Percentiles rank a stretch among this genome's conserved stretches.
Evolutionary conservation across 2,888 invertebrate genomes (phyloP).

Genomic region (Palloptera scutellata): DNA sequence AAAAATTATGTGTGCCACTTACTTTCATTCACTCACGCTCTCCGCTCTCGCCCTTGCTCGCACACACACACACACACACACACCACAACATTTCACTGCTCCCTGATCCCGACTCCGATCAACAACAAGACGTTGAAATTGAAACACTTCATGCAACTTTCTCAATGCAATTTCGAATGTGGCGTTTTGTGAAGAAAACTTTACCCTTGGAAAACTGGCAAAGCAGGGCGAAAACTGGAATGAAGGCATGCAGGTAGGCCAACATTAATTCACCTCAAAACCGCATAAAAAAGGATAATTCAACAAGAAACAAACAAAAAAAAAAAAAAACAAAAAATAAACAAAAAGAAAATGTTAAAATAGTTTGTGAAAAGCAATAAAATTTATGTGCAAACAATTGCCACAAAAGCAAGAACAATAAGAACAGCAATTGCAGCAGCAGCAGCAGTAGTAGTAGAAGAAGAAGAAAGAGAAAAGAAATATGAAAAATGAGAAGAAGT

Average conservation of each 20-base stretch:
- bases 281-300: not conserved
- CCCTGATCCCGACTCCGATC: too few relatives aligned
- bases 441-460: not conserved
- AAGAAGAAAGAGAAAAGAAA: not conserved
- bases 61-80: too few relatives aligned
- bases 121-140: too few relatives aligned
- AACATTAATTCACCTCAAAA: not conserved
- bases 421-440: slow-evolving; percentile 1
- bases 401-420: slow-evolving; percentile 5
- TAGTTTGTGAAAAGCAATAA: not conserved
- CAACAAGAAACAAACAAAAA: not conserved
- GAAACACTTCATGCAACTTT: not conserved
- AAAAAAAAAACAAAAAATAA: slow-evolving; percentile 2
- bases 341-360: not conserved
- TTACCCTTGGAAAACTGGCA: not conserved
- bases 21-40: too few relatives aligned
- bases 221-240: not conserved
- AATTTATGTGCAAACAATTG: slow-evolving; percentile 17
- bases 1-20: too few relatives aligned
- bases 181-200: not conserved
- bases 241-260: not conserved
- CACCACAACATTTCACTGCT: too few relatives aligned
- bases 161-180: not conserved
- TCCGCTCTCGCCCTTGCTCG: too few relatives aligned
- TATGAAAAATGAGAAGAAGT: not conserved